A percentile compares a stretch with the other conserved stretches of the same genome.
Conservation (phyloP, 2,797 vertebrate genomes). For the Babyrousa celebensis region DNA sequence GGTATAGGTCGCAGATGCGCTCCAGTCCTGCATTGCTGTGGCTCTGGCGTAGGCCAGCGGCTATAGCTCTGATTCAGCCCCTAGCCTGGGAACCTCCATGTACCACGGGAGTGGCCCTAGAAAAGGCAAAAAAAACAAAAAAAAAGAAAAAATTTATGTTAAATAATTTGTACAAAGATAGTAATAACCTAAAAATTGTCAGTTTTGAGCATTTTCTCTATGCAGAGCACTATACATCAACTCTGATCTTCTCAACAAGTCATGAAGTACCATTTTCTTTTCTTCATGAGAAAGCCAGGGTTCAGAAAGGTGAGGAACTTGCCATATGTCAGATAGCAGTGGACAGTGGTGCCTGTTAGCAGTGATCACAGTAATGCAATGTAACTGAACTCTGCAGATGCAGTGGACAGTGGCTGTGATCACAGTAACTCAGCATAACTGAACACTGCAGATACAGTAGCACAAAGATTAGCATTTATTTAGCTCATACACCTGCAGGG, state of each 20-base stretch:
- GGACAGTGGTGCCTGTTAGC: not conserved
- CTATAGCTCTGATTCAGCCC: too few species aligned
- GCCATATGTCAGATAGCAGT: not conserved
- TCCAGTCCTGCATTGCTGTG: too few species aligned
- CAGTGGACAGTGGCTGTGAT: not conserved
- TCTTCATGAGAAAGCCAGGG: not conserved
- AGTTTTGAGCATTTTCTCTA: conserved; percentile 47
- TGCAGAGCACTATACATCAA: not conserved
- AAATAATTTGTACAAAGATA: conserved; percentile 35
- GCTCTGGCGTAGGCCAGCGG: too few species aligned
- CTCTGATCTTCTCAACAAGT: conserved; percentile 15
- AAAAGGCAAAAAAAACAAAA: too few species aligned
- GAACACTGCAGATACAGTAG: not conserved
- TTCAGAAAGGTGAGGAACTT: not conserved
- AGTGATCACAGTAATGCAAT: not conserved
- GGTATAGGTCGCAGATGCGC: too few species aligned
- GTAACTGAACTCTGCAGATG: not conserved
- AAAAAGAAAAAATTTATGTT: conserved; percentile 42
- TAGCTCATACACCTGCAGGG: not conserved
- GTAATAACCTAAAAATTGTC: conserved; percentile 33
- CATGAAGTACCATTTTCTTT: conserved; percentile 29
- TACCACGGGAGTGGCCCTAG: too few species aligned
- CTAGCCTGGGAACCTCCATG: too few species aligned
- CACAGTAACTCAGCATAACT: not conserved
- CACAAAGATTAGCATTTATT: not conserved